phyloP scores from a whole-genome alignment of 2,113 vertebrate species.

The Dipodomys stephensi region DNA sequence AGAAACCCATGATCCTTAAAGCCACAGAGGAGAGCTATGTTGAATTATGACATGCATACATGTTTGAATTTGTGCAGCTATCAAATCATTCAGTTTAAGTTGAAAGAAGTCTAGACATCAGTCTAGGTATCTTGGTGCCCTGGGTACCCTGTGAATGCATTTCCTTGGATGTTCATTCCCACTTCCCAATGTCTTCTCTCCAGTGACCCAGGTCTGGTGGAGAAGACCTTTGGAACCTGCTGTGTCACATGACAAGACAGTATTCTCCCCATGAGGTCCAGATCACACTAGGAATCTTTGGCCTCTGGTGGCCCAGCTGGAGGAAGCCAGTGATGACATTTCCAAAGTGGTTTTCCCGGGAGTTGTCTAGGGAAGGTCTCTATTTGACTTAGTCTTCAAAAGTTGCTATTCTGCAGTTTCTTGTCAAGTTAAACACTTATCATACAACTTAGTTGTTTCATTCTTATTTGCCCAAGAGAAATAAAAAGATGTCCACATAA shows the following conservation, averaged over 20 bases:
- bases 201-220: too few species aligned
- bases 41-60: neutral
- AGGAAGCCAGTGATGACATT: neutral
- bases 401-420: too few species aligned
- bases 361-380: neutral
- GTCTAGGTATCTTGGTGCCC: neutral
- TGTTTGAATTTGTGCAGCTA: neutral
- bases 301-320: neutral
- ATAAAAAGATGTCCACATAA: slow-evolving; percentile 43
- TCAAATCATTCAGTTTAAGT: neutral
- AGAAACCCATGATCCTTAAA: neutral
- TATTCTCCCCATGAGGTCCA: neutral
- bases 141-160: neutral
- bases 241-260: neutral
- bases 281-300: neutral
- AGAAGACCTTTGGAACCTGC: neutral
- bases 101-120: neutral
- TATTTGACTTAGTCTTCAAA: neutral
- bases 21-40: neutral
- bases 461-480: slow-evolving; percentile 36
- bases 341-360: neutral
- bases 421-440: neutral
- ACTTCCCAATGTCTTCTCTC: neutral
- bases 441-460: neutral
- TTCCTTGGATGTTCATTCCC: neutral